Conservation (phyloP, 2,888 invertebrate species). For the Phrixothrix hirtus region DNA sequence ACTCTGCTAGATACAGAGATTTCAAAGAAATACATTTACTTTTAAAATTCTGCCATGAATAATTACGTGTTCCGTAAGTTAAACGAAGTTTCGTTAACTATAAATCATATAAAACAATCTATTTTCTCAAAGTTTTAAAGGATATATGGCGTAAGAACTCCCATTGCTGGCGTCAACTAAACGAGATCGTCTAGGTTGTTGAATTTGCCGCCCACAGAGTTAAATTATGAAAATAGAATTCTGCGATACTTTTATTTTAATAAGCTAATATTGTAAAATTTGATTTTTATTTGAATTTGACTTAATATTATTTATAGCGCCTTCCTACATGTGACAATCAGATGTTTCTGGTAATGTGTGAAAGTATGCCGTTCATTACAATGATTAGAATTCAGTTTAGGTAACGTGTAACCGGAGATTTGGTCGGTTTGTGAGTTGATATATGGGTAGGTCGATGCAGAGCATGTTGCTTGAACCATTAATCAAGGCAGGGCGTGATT, state of each 20-base stretch:
- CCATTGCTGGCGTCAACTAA: no score
- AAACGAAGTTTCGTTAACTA: no score
- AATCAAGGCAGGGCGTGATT: conserved; percentile 51
- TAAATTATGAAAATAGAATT: conserved; percentile 19
- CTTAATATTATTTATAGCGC: background rate
- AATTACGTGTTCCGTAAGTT: no score
- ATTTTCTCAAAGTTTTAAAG: no score
- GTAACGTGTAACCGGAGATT: conserved; percentile 44
- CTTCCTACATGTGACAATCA: background rate
- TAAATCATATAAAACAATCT: no score
- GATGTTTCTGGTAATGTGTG: conserved; percentile 1
- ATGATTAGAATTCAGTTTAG: conserved; percentile 38
- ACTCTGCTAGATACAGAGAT: no score
- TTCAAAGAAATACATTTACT: no score
- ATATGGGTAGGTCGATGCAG: conserved; percentile 53
- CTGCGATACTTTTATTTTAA: background rate
- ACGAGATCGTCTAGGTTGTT: no score
- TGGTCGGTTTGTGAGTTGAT: conserved; percentile 46
- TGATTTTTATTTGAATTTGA: background rate
- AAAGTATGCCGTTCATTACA: conserved; percentile 14
- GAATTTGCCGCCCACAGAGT: conserved; percentile 23
- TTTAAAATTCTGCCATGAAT: no score
- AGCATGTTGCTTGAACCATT: conserved; percentile 51
- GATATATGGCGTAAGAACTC: no score
- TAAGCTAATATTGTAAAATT: background rate